These are phyloP conservation scores for Pterocles burchelli DNA, from an alignment of 2,113 vertebrate genomes.

Conservation along the genomic window DNA sequence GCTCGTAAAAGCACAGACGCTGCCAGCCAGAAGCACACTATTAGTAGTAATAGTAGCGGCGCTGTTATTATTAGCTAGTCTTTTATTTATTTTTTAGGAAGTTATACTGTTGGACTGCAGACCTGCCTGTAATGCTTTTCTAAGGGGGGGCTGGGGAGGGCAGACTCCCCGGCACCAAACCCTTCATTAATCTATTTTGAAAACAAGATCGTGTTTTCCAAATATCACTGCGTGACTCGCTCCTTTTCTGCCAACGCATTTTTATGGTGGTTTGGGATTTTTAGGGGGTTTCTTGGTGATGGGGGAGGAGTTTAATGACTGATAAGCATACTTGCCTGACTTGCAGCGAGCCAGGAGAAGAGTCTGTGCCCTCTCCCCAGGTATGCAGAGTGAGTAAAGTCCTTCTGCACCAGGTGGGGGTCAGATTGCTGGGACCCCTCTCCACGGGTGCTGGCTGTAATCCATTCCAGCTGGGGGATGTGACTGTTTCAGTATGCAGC, in stretches of 20 bases:
- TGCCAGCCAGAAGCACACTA: neutral
- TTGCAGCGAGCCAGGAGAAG: neutral
- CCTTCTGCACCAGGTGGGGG: neutral
- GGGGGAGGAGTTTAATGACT: conserved; percentile 7
- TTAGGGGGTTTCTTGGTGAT: conserved; percentile 56
- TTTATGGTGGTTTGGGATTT: conserved; percentile 63
- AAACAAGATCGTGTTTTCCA: conserved; percentile 61
- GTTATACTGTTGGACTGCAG: conserved; percentile 23
- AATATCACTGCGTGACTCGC: conserved; percentile 48
- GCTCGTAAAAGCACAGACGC: neutral
- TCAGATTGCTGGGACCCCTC: accelerated
- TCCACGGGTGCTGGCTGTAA: neutral
- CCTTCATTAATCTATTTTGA: conserved; percentile 50
- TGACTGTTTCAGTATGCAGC: accelerated
- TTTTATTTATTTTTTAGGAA: conserved; percentile 53
- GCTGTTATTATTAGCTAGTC: conserved; percentile 56
- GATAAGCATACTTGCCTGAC: neutral
- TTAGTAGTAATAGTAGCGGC: conserved; percentile 12
- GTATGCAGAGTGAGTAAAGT: neutral
- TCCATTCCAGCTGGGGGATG: neutral
- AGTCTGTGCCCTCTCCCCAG: neutral
- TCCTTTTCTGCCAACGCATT: conserved; percentile 20
- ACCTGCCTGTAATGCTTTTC: conserved; percentile 17
- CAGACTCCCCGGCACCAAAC: conserved; percentile 43
- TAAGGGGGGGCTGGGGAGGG: neutral